Base-by-base conservation (phyloP, 2,113 vertebrate species). In the Gracilinanus agilis region DNA sequence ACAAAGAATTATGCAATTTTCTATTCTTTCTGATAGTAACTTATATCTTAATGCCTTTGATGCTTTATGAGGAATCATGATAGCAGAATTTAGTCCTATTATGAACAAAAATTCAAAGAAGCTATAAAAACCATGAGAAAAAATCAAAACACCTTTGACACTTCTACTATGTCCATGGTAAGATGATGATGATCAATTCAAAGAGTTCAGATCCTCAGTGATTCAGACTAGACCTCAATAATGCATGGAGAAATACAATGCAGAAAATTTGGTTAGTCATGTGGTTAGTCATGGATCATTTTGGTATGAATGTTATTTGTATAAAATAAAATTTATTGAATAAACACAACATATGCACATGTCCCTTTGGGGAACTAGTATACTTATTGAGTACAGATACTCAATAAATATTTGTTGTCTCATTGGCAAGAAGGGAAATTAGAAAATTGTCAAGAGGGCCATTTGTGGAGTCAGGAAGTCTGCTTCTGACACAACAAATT, bases 141-240 rank as follows among this genome's bases (percentile, higher is more conserved):
- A 90, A 96, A 96, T 58, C 61, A 91, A 83, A 83, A 83, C 93
- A 53, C 12, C 75, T 3, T 95, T 94, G 92, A 53, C 89, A 89
- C 95, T 97, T 96, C 54, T n/a, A 91, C 61, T 75, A 44, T 1
- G 91, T 24, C 49, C 24, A 58, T 29, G 16, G 9, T 75, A 94
- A 96, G 40, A 95, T 34, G 21, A 16, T 23, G 40, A 61, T 93
- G 93, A 91, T 95, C 75, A 92, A 27, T 67, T 96, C 29, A 93
- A 93, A 92, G 90, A 92, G 67, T 83, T 83, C n/a, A 83, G 67
- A 83, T 40, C 16, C n/a, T 83, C 34, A 40, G 34, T 92, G 29
- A 93, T 49, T 88, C 56, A 95, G 90, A 90, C 88, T 93, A 6
- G 90, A 94, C 67, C 93, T 61, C 88, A 93, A 88, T 21, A 40